Percentiles rank a stretch among this genome's conserved stretches.
Conservation (phyloP, 2,113 vertebrate species). For the Ciconia maguari region DNA sequence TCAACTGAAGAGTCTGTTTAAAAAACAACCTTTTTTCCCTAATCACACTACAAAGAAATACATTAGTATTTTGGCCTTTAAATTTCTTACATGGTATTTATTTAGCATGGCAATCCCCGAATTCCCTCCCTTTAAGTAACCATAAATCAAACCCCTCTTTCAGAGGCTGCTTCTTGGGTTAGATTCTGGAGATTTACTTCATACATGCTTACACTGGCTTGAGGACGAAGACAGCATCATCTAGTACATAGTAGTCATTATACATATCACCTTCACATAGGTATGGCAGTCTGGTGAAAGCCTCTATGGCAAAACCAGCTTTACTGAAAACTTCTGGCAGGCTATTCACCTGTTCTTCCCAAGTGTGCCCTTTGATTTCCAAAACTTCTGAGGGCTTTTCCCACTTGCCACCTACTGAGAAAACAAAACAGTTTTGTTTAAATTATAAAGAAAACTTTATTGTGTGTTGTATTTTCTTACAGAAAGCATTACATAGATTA, state of each 20-base stretch:
- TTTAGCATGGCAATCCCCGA: constrained; percentile 53
- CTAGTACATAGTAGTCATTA: constrained; percentile 94
- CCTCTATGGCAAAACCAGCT: constrained; percentile 89
- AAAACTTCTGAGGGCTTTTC: constrained; percentile 89
- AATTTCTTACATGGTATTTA: constrained; percentile 69
- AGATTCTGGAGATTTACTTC: constrained; percentile 38
- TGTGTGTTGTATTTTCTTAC: not conserved
- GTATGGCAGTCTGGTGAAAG: constrained; percentile 94
- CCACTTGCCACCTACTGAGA: constrained; percentile 92
- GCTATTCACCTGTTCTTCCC: constrained; percentile 95
- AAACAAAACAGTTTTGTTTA: constrained; percentile 45
- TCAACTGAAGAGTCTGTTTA: constrained; percentile 62
- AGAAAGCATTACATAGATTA: not conserved
- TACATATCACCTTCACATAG: constrained; percentile 98
- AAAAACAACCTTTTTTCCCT: constrained; percentile 53
- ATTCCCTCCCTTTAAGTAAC: constrained; percentile 56
- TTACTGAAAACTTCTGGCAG: constrained; percentile 85
- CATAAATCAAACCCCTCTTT: constrained; percentile 39
- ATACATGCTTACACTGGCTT: constrained; percentile 73
- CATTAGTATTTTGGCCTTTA: constrained; percentile 80
- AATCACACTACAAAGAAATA: constrained; percentile 78
- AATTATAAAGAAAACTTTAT: not conserved
- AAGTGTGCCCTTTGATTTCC: constrained; percentile 86
- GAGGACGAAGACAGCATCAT: constrained; percentile 94
- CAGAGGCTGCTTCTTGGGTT: constrained; percentile 40